Evolutionary conservation across 2,888 invertebrate genomes (phyloP).

Genomic region (Drosophila lacicola): DNA sequence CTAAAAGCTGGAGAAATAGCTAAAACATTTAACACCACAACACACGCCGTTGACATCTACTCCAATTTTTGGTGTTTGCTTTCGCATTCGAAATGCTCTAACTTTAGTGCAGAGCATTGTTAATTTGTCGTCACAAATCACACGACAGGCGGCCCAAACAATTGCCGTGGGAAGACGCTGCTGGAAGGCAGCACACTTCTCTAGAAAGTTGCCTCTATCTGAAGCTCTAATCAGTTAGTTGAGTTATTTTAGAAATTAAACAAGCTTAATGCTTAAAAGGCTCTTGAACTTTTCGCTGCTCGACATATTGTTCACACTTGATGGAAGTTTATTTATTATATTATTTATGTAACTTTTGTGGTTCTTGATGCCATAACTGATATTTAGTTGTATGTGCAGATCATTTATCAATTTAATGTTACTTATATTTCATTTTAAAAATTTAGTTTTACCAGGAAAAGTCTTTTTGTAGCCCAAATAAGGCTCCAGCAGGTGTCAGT

Average conservation of each 20-base stretch:
- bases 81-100: slow-evolving; percentile 41
- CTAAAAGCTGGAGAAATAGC: slow-evolving; percentile 30
- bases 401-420: no score
- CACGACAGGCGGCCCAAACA: slow-evolving; percentile 1
- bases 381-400: no score
- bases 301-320: not conserved
- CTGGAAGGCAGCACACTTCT: slow-evolving; percentile 10
- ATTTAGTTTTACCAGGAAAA: no score
- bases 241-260: not conserved
- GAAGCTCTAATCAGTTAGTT: slow-evolving; percentile 1
- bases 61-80: slow-evolving; percentile 54
- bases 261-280: slow-evolving; percentile 3
- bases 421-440: no score
- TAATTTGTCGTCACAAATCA: slow-evolving; percentile 21
- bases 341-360: no score
- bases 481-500: no score
- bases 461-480: no score
- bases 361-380: no score
- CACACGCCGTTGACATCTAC: slow-evolving; percentile 71
- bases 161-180: slow-evolving; percentile 33
- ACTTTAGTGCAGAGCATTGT: slow-evolving; percentile 24
- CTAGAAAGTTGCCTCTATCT: slow-evolving; percentile 29
- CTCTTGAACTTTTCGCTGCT: not conserved
- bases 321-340: not conserved
- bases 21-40: slow-evolving; percentile 63